Base-by-base conservation (phyloP, 1,140 invertebrate genomes). In the Lucilia sericata region DNA sequence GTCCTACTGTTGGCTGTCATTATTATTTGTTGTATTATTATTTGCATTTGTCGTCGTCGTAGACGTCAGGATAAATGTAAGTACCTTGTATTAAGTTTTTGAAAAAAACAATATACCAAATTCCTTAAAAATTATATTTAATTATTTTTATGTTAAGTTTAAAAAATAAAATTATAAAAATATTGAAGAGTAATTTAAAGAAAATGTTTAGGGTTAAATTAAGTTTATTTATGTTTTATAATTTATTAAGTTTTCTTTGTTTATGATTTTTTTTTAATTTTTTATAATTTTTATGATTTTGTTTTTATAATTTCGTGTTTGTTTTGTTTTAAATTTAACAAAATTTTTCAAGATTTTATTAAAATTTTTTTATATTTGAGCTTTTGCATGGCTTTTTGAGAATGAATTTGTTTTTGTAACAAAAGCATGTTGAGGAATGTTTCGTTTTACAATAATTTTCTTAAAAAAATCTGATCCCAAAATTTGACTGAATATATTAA, bases 51-150 rank as follows among this genome's bases (percentile, higher is more conserved):
- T 90, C 92, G 95, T 84, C 93, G 95, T 83, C 96, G 96, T 91
- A 92, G 95, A 85, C 94, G 94, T 82, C 94, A 95, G 86, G 95
- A 95, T 88, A 97, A 97, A 95, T 97, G 96, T 97, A 92, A 96
- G 96, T 96, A 88, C 84, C 19, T 19, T 70, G 47, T 36, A 9
- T 65, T 82, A 21, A 75, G 55, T 49, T 76, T 12, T 42, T 74
- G 5, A 21, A 9, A 36, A 55, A 82, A n/a, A n/a, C n/a, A n/a
- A 10, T 17, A 82, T 30, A 70, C 14, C 83, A 83, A 42, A 82
- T 55, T 19, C 21, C 25, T 65, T 14, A 47, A 78, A 60, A 21
- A 21, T 51, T 78, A 25, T 21, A 74, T 42, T 42, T 42, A 42
- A 42, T 42, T 42, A 42, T 42, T 3, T 25, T 25, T 51, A 30